Evolutionary conservation across 2,113 vertebrate species (phyloP), one percentile per base, ranked within the genome.

Genomic region (Picathartes gymnocephalus): DNA sequence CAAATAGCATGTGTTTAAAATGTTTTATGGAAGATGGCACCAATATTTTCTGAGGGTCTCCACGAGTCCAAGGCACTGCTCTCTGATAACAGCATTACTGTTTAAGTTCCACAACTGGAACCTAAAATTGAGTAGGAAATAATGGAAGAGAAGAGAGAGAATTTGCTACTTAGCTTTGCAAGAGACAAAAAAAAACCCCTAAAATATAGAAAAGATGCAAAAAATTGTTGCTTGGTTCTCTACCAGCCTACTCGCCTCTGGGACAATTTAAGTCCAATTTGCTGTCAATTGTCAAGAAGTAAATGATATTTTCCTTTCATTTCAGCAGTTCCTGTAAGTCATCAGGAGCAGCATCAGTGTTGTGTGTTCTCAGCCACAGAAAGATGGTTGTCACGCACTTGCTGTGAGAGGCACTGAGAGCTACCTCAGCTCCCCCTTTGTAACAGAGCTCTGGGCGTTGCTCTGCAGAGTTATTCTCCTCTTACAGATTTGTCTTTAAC

Each of bases 1-100:
- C 95, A 97, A 97, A 97, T 97, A 97, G 92, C 95, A 95, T 96
- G 94, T 96, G 91, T 97, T 97, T 96, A 90, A 97, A 97, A 95
- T 93, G 94, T 95, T 95, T 91, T 96, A 95, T 89, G 89, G 93
- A 91, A 93, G 95, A 93, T 85, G 90, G 96, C 86, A 95, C 95
- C 88, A 93, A 22, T 95, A 81, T 96, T 95, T 96, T 90, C 92
- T 47, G 74, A 96, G 93, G 93, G 86, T n/a, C 79, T 95, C 58
- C 87, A 33, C 47, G 92, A 93, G 92, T 93, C 73, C 77, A 57
- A 93, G 92, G 86, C 86, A 79, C 82, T 47, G 68, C 76, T 96
- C 84, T 88, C 33, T 85, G 79, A n/a, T 84, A 92, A 68, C 65
- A 92, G 35, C 0, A 2, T 65, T 92, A 60, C 28, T 86, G 78